Percentiles rank a stretch among this genome's conserved stretches.
Conservation (phyloP, 2,113 vertebrate species). For the Cacatua alba region DNA sequence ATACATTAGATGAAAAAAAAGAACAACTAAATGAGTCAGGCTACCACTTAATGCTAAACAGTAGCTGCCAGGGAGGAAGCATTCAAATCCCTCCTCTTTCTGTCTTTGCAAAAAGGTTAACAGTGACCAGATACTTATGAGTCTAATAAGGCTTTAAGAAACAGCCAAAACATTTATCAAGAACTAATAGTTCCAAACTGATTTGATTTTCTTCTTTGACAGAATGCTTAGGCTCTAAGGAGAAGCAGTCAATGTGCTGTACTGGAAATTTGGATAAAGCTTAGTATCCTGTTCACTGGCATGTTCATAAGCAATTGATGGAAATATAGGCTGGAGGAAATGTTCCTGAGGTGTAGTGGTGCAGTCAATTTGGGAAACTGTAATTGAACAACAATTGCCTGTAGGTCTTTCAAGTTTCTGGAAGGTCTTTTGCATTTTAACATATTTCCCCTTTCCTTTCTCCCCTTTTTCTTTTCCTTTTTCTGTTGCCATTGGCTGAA, state of each 20-base stretch:
- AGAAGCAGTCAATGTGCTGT: not conserved
- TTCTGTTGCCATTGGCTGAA: not conserved
- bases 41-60: not conserved
- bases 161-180: not conserved
- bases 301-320: not conserved
- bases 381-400: not conserved
- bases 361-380: not conserved
- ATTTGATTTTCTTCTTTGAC: not conserved
- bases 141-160: not conserved
- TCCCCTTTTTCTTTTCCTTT: not conserved
- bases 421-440: not conserved
- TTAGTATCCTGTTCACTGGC: not conserved
- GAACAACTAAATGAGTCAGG: not conserved
- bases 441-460: not conserved
- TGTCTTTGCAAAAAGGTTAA: not conserved
- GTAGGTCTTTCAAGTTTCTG: not conserved
- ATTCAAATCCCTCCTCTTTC: not conserved
- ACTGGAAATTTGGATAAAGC: not conserved
- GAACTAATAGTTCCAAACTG: not conserved
- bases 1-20: not conserved
- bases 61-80: not conserved
- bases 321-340: not conserved
- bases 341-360: not conserved
- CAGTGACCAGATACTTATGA: not conserved
- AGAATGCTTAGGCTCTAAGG: not conserved